phyloP scores from a whole-genome alignment of 2,797 vertebrate genomes.

The Anas georgica region DNA sequence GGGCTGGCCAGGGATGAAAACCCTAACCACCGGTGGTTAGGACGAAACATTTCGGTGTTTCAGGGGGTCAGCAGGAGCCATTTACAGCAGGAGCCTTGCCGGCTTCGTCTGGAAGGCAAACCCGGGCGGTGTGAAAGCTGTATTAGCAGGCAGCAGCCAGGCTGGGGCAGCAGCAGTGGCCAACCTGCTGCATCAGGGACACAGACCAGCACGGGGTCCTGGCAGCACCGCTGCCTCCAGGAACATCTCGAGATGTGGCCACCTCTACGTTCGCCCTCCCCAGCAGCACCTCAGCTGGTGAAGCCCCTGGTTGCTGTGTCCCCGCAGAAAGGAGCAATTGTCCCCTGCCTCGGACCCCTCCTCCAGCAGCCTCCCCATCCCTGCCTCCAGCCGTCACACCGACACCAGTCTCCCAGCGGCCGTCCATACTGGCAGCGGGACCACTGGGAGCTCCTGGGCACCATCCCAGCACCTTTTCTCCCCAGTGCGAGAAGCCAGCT shows the following conservation, averaged over 20 bases:
- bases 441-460: not conserved
- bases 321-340: not conserved
- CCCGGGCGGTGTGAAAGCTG: not conserved
- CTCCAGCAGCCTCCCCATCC: not conserved
- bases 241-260: not conserved
- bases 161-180: constrained; percentile 57
- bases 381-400: not conserved
- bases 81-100: not conserved
- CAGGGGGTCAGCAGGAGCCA: accelerated
- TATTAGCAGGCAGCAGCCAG: constrained; percentile 31
- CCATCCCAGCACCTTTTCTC: not conserved
- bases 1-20: not conserved
- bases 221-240: not conserved
- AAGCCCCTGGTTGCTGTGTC: not conserved
- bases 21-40: accelerated
- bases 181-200: not conserved
- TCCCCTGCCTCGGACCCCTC: not conserved
- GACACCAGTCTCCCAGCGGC: not conserved
- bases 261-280: not conserved
- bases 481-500: not conserved
- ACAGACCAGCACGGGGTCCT: not conserved
- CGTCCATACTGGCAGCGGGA: not conserved
- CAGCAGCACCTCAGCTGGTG: not conserved
- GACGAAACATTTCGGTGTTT: accelerated
- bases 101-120: not conserved